Conservation (phyloP, 2,888 invertebrate species). For the Lasioglossum lativentre region DNA sequence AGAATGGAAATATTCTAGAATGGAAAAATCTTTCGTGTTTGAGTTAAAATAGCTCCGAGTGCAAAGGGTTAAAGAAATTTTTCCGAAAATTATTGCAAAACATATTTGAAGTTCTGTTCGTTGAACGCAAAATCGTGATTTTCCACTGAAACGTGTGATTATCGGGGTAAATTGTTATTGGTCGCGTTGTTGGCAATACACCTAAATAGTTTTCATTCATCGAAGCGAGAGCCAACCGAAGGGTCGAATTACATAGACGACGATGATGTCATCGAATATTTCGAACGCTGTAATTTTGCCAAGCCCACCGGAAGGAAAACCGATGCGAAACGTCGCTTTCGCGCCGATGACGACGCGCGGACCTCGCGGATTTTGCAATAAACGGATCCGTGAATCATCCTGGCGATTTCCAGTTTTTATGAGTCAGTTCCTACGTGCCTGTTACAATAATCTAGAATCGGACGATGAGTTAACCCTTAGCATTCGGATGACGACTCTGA, state of each 20-base stretch:
- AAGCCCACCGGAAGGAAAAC: constrained; percentile 33
- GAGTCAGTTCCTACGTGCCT: constrained; percentile 29
- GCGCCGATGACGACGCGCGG: not conserved
- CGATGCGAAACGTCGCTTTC: constrained; percentile 17
- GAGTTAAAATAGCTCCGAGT: too few species aligned
- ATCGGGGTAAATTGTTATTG: constrained; percentile 31
- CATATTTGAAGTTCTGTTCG: not conserved
- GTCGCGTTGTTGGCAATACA: constrained; percentile 6
- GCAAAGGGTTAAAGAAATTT: too few species aligned
- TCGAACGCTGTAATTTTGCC: constrained; percentile 27
- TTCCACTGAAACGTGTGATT: not conserved
- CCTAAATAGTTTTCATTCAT: constrained; percentile 21
- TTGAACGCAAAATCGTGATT: not conserved
- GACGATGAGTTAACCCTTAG: too few species aligned
- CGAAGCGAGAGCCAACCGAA: constrained; percentile 10
- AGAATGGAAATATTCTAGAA: too few species aligned
- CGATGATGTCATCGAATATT: constrained; percentile 49
- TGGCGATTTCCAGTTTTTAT: constrained; percentile 53
- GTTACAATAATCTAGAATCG: not conserved
- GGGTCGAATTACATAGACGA: constrained; percentile 20
- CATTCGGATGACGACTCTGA: too few species aligned
- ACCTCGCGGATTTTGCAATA: constrained; percentile 51
- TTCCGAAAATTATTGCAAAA: not conserved
- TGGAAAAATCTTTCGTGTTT: too few species aligned
- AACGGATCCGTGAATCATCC: constrained; percentile 59